phyloP scores from a whole-genome alignment of 2,888 invertebrate species.

The Zootermopsis nevadensis region DNA sequence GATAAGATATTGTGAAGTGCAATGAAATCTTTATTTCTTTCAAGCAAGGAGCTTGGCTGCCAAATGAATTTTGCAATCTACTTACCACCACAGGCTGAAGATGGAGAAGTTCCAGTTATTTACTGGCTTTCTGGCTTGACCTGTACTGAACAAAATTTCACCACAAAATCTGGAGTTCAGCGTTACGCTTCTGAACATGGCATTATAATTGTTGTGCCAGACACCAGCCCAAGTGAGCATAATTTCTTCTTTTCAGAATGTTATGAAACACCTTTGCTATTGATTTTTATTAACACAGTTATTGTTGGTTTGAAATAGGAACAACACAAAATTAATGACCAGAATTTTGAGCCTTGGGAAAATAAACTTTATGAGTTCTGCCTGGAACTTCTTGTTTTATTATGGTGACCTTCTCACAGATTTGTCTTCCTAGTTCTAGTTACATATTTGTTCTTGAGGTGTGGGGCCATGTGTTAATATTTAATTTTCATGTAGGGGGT shows the following conservation, averaged over 20 bases:
- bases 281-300: neutral
- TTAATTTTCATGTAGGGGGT: constrained; percentile 68
- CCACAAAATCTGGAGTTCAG: constrained; percentile 96
- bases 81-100: constrained; percentile 80
- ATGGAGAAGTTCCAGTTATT: constrained; percentile 78
- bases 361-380: too few species aligned
- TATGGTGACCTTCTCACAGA: neutral
- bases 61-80: constrained; percentile 94
- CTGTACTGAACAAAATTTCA: constrained; percentile 95
- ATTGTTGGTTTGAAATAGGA: neutral
- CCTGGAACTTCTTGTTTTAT: too few species aligned
- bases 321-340: too few species aligned
- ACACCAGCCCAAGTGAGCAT: constrained; percentile 85
- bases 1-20: neutral
- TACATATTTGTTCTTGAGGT: too few species aligned
- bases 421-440: too few species aligned
- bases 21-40: constrained; percentile 49
- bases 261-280: neutral
- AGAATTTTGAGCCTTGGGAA: too few species aligned
- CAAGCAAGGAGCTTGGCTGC: constrained; percentile 80
- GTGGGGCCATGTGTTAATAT: neutral
- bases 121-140: constrained; percentile 94
- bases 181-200: constrained; percentile 87
- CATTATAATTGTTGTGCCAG: constrained; percentile 91
- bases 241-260: neutral